Evolutionary conservation across 1,140 invertebrate species (phyloP), one percentile per base, ranked within the genome.

Genomic region (Macrobrachium rosenbergii): DNA sequence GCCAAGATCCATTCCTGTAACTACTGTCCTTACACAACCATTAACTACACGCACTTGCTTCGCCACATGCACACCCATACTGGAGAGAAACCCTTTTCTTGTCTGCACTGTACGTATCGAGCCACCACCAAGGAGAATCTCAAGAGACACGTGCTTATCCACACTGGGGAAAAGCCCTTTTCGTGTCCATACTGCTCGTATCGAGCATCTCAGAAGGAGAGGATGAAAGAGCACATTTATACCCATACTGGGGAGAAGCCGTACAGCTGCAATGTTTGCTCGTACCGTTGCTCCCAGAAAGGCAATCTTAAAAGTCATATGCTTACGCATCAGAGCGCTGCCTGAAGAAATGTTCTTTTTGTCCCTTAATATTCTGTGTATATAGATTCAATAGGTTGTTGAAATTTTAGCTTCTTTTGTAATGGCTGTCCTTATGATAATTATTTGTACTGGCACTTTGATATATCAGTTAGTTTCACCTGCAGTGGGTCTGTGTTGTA

Each of bases 21-120:
- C 84, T 87, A 87, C 84, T 87, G 84, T 60, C n/a, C 64, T 78
- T 87, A 87, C 84, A 87, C 84, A 43, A 87, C 84, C 45, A 87
- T 69, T 21, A 87, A 87, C 64, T 87, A 87, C 58, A 87, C 84
- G 12, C 84, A 87, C 59, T 78, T 87, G 7, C 72, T 87, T 10
- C 52, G 84, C 58, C 84, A 87, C 58, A 87, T 59, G 52, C 84
- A 87, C 78, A 87, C 84, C 21, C 84, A 87, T 43, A 87, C 84
- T 12, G 84, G 84, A 60, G 84, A 87, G 77, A 87, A 87, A 64
- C 84, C 84, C n/a, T 87, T 72, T 45, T 87, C 84, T n/a, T 87
- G 84, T n/a, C 67, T 69, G 0, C 84, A 81, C 52, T 87, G 84
- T 63, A 45, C 77, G 14, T 87, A 87, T 37, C 84, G 84, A 23